Evolutionary conservation across 2,888 invertebrate genomes (phyloP).

Genomic region (Rhyacophila evoluta): DNA sequence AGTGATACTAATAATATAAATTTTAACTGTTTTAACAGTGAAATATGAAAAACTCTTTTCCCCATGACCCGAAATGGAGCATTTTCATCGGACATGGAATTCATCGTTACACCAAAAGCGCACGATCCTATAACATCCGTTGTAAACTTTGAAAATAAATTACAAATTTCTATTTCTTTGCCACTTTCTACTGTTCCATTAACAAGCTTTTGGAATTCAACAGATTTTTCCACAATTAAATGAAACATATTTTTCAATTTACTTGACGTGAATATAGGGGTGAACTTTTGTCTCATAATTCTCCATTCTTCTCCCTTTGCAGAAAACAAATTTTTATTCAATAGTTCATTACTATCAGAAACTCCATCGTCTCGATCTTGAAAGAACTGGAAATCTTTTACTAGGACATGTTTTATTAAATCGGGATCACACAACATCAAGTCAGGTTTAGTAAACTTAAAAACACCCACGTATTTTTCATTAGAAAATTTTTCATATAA

Average conservation of each 20-base stretch:
- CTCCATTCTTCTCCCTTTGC: conserved; percentile 60
- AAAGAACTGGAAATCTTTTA: conserved; percentile 46
- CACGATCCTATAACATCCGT: conserved; percentile 56
- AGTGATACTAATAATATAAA: background rate
- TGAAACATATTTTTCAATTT: conserved; percentile 62
- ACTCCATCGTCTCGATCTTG: conserved; percentile 56
- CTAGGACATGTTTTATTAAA: conserved; percentile 30
- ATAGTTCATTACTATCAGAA: conserved; percentile 54
- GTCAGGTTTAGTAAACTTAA: conserved; percentile 22
- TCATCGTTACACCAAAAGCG: conserved; percentile 56
- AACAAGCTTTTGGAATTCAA: conserved; percentile 57
- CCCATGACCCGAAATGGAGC: conserved; percentile 42
- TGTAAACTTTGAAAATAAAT: conserved; percentile 43
- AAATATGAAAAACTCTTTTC: conserved; percentile 36
- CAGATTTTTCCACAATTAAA: conserved; percentile 58
- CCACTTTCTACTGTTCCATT: background rate
- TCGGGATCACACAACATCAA: conserved; percentile 43
- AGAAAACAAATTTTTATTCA: conserved; percentile 60
- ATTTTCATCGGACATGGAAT: conserved; percentile 41
- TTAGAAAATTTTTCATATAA: background rate
- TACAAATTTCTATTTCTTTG: conserved; percentile 35
- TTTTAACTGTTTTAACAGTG: conserved; percentile 32
- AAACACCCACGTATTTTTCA: conserved; percentile 33
- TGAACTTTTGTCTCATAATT: conserved; percentile 58
- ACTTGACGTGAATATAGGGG: conserved; percentile 61